Evolutionary conservation across 2,797 vertebrate genomes (phyloP).

Genomic region (Ceryle rudis): DNA sequence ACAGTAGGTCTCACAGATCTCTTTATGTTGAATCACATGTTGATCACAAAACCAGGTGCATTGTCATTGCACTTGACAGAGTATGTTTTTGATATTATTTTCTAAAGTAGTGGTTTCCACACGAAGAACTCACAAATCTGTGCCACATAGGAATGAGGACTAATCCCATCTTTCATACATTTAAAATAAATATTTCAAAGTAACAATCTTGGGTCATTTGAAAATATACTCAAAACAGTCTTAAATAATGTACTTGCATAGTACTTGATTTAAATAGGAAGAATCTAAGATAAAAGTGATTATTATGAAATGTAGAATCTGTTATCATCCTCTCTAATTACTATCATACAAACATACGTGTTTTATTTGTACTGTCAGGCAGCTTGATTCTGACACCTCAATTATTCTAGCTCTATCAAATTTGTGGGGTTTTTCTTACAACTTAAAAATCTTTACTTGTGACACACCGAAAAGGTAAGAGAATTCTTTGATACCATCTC

Average conservation of each 20-base stretch:
- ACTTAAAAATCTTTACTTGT: neutral
- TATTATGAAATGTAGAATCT: neutral
- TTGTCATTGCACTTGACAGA: neutral
- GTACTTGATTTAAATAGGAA: neutral
- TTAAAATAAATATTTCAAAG: neutral
- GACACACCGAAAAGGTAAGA: neutral
- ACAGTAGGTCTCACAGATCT: slow-evolving; percentile 18
- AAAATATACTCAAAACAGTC: slow-evolving; percentile 35
- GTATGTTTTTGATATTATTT: neutral
- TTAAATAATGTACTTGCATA: neutral
- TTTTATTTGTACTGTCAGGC: neutral
- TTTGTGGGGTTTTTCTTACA: neutral
- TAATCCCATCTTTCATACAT: neutral
- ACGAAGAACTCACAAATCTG: neutral
- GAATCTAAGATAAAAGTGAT: slow-evolving; percentile 26
- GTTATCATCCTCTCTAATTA: neutral
- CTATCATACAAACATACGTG: neutral
- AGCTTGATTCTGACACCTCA: neutral
- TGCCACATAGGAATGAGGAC: neutral
- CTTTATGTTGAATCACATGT: neutral
- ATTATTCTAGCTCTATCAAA: neutral
- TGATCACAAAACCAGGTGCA: neutral
- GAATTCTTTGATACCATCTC: neutral
- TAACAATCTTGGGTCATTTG: neutral
- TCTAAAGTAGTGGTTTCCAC: neutral